Percentiles rank a stretch among this genome's conserved stretches.
phyloP scores from a whole-genome alignment of 1,140 invertebrate species.

The Augochlora pura region DNA sequence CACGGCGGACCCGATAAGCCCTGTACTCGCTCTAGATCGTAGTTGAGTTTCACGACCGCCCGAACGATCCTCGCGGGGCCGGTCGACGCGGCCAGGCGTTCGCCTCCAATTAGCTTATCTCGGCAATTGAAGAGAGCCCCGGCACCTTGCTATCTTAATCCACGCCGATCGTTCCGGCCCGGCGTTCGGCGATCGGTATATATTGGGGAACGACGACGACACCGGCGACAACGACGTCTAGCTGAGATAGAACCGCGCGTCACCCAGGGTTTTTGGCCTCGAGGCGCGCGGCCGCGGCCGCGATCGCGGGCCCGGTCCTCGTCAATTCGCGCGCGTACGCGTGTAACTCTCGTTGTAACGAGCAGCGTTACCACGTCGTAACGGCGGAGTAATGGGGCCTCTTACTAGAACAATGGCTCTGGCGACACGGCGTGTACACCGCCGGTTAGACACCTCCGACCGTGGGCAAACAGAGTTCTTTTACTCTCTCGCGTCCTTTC shows the following conservation, averaged over 20 bases:
- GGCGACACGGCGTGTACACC: slow-evolving; percentile 44
- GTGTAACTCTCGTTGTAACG: slow-evolving; percentile 67
- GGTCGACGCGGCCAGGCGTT: background rate
- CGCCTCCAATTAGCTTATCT: slow-evolving; percentile 47
- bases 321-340: slow-evolving; percentile 32
- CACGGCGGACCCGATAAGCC: slow-evolving; percentile 17
- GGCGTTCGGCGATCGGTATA: background rate
- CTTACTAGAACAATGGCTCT: slow-evolving; percentile 64
- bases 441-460: slow-evolving; percentile 41
- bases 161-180: slow-evolving; percentile 39
- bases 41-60: background rate
- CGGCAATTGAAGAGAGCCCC: background rate
- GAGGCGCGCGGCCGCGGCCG: too few species aligned
- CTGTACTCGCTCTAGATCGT: slow-evolving; percentile 3
- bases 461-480: slow-evolving; percentile 59
- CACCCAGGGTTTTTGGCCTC: background rate
- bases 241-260: background rate
- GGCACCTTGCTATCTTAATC: slow-evolving; percentile 54
- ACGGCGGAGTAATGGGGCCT: slow-evolving; percentile 59
- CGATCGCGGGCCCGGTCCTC: background rate
- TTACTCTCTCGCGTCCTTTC: slow-evolving; percentile 19
- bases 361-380: slow-evolving; percentile 64
- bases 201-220: background rate
- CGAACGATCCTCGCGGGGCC: slow-evolving; percentile 13
- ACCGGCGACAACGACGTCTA: background rate